Conservation (phyloP, 2,888 invertebrate genomes). For the Seladonia tumulorum region DNA sequence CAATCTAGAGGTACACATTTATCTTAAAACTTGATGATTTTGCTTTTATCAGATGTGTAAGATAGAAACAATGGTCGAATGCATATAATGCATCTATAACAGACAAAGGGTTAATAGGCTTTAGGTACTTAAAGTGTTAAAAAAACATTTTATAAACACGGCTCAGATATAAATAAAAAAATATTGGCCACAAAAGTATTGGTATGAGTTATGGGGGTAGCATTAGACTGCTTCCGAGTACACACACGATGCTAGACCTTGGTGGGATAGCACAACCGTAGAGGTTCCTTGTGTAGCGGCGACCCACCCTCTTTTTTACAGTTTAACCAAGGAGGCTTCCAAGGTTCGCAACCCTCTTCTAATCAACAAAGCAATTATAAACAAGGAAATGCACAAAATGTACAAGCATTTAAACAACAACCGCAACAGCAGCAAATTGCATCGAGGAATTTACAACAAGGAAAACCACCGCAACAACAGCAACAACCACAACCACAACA, state of each 20-base stretch:
- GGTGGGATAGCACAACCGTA: slow-evolving; percentile 84
- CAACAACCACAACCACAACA: slow-evolving; percentile 63
- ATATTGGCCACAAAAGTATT: slow-evolving; percentile 73
- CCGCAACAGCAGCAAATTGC: slow-evolving; percentile 42
- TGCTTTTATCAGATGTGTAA: too few species aligned
- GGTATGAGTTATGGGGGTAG: slow-evolving; percentile 81
- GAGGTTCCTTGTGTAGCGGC: slow-evolving; percentile 84
- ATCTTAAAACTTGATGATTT: too few species aligned
- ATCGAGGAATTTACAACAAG: slow-evolving; percentile 54
- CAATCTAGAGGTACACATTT: too few species aligned
- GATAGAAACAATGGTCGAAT: too few species aligned
- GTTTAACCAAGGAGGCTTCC: slow-evolving; percentile 80
- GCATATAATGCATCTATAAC: too few species aligned
- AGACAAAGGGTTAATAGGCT: background rate
- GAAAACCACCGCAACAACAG: slow-evolving; percentile 51
- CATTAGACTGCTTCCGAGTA: slow-evolving; percentile 78
- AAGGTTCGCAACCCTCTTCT: slow-evolving; percentile 66
- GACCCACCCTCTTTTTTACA: slow-evolving; percentile 84
- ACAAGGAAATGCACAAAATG: slow-evolving; percentile 68
- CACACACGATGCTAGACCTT: slow-evolving; percentile 83
- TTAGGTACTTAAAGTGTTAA: slow-evolving; percentile 3
- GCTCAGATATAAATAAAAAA: slow-evolving; percentile 76
- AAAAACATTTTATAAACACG: slow-evolving; percentile 50
- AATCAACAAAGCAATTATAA: slow-evolving; percentile 77
- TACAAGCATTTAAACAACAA: slow-evolving; percentile 70